Base-by-base conservation (phyloP, 2,113 vertebrate genomes). In the Tenebrosternarchus preto region DNA sequence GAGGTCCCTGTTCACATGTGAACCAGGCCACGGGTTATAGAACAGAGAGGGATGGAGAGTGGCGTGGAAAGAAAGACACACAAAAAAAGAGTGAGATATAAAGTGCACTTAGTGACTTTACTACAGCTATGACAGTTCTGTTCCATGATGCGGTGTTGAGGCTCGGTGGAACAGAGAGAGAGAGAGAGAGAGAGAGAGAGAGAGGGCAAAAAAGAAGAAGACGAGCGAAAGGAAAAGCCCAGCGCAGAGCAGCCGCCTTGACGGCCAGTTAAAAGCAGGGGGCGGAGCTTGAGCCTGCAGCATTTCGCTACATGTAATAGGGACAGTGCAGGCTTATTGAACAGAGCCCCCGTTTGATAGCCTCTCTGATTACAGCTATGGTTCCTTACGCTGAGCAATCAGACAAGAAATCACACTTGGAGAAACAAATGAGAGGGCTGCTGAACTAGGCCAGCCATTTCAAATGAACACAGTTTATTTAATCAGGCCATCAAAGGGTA, bases 401-500 rank as follows among this genome's bases (percentile, higher is more conserved):
- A 69, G 70, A 79, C 22, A 72, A 70, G 75, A 75, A 83, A 83
- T 75, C 64, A 61, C 64, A 78, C 69, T 60, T 77, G 78, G 43
- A 78, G 75, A 78, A 81, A 74, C 63, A 83, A 76, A 84, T 72
- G 78, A 72, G 60, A 43, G 6, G 72, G 64, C 31, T n/a, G 60
- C 20, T 46, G 68, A 82, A 64, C 46, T 57, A 20, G n/a, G 77
- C 76, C 31, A 63, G 75, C 71, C 56, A 25, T 77, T 66, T 77
- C 67, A 77, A 43, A 70, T 31, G n/a, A 78, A 73, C 80, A 15
- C 29, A 25, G 64, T 77, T 81, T 81, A 78, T 81, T 81, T 71
- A 82, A 72, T 85, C 76, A 85, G 80, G 29, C 46, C 80, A 84
- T 76, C 74, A 60, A 61, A 80, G 36, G 71, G 70, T 75, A 80